Evolutionary conservation across 2,888 invertebrate genomes (phyloP), one percentile per base, ranked within the genome.

Genomic region (Boloria euphrosyne): DNA sequence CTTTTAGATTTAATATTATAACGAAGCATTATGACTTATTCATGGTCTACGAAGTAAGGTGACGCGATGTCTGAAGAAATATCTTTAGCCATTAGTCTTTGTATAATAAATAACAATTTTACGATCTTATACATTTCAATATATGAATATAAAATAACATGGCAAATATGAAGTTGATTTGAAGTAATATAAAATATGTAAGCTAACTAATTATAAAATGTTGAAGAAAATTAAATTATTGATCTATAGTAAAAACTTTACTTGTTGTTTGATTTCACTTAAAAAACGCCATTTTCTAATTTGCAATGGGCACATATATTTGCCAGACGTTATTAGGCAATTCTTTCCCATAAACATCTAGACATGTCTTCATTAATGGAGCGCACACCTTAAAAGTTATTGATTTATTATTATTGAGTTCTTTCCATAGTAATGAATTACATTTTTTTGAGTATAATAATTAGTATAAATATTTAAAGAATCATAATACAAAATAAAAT

Each of bases 1-100:
- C 80, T 87, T 87, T 84, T 83, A 80, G 83, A 81, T 86, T 81
- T 62, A 85, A 85, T 86, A 86, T 87, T 87, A 82, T 89, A 90
- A 90, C 88, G 90, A 90, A 85, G 79, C 79, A 75, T 62, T 81
- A 90, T 90, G 90, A 88, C 83, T 90, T 90, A 90, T 90, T 90
- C 90, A 90, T 90, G 76, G 75, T 80, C 80, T 81, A 74, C 59
- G 58, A 59, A 65, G 59, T 75, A 81, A 85, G 82, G 85, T 80
- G 87, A 86, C 81, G 82, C 84, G 83, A 84, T 85, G 87, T 86
- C 86, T 82, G 78, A 76, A 62, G 67, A 66, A 59, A 59, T 59
- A 47, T 66, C 62, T 69, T 58, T 80, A 82, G 80, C 81, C 83
- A 85, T 82, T 80, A 79, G 80, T 79, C 78, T 75, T 79, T 74